phyloP scores from a whole-genome alignment of 2,113 vertebrate species.

The Herpailurus yagouaroundi region DNA sequence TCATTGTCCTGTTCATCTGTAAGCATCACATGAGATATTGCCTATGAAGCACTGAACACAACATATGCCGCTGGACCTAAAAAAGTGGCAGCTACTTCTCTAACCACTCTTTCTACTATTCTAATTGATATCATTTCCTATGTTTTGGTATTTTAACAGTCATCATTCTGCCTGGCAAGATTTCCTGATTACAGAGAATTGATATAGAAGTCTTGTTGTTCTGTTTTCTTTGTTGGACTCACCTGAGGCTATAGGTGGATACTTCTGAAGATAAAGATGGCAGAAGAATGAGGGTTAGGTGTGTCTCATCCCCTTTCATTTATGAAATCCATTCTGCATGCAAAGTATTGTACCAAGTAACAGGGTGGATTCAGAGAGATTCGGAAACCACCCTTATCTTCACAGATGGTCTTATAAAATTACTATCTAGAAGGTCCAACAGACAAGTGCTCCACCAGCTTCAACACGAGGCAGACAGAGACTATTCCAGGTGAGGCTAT shows the following conservation, averaged over 20 bases:
- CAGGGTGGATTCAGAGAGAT: not conserved
- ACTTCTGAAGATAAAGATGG: conserved; percentile 3
- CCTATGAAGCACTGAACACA: not conserved
- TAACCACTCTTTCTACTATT: not conserved
- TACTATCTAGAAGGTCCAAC: not conserved
- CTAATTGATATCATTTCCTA: not conserved
- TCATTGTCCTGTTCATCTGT: not conserved
- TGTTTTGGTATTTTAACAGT: not conserved
- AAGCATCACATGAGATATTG: not conserved
- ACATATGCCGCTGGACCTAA: not conserved
- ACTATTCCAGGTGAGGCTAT: not conserved
- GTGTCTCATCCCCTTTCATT: not conserved
- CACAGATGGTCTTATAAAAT: not conserved
- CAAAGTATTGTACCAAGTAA: not conserved
- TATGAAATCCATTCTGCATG: not conserved
- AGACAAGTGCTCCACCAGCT: not conserved
- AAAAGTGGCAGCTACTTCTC: not conserved
- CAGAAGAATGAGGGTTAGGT: not conserved
- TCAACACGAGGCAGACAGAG: not conserved
- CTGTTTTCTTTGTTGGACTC: not conserved
- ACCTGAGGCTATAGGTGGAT: not conserved
- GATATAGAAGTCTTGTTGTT: not conserved
- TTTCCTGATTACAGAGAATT: not conserved
- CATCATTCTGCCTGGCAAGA: not conserved
- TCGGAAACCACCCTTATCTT: not conserved